Percentiles rank a stretch among this genome's conserved stretches.
Conservation (phyloP, 2,797 vertebrate genomes). For the Artibeus jamaicensis region DNA sequence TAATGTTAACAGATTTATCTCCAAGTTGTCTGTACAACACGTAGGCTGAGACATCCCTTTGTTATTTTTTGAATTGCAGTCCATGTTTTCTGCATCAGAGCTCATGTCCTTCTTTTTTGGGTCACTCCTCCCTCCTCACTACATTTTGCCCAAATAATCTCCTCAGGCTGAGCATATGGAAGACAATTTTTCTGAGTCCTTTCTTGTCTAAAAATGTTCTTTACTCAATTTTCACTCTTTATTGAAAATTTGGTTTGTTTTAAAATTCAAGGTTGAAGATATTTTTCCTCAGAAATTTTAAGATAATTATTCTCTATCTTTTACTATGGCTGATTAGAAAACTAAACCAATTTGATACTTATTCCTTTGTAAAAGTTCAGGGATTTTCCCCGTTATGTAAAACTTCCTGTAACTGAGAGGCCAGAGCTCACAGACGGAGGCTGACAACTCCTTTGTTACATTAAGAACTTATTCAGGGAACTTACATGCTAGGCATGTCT, state of each 20-base stretch:
- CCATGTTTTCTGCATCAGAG: neutral
- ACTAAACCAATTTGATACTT: neutral
- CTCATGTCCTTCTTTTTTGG: neutral
- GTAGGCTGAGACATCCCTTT: neutral
- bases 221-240: neutral
- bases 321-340: neutral
- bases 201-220: neutral
- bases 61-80: neutral
- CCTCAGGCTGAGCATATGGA: neutral
- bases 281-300: neutral
- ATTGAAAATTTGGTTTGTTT: neutral
- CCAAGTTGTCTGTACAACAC: neutral
- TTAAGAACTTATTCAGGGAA: neutral
- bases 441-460: neutral
- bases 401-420: neutral
- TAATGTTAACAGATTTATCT: neutral
- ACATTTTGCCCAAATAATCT: neutral
- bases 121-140: neutral
- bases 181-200: neutral
- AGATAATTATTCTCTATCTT: neutral
- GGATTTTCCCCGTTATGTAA: neutral
- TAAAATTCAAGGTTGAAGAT: conserved; percentile 5
- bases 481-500: neutral
- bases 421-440: neutral
- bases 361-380: neutral